Base-by-base conservation (phyloP, 2,113 vertebrate genomes). In the Rhabdornis inornatus region DNA sequence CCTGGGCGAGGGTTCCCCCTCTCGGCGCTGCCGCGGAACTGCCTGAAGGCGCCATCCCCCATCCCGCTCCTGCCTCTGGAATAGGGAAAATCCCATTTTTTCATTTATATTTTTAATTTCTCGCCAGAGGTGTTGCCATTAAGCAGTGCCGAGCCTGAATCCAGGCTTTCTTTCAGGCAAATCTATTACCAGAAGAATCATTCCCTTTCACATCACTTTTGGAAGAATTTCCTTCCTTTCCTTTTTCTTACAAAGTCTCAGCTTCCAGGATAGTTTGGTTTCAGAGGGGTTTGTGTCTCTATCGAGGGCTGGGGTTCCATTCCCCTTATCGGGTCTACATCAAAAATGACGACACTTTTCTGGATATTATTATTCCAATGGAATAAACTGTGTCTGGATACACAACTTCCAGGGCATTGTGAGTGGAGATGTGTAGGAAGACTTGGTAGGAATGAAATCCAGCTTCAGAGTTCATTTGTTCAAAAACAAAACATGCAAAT, bases 1-100 rank as follows among this genome's bases (percentile, higher is more conserved):
- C 52, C 92, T 97, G 98, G 97, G 95, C 95, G 64, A 95, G 98
- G 97, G 98, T 97, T 98, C 98, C 99, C 99, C 98, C 99, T 99
- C 68, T 98, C 85, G 98, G 96, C 94, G 39, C 82, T 25, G 66
- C 25, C 18, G 30, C 65, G 10, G 57, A 25, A 74, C 2, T 37
- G 75, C 27, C 57, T 63, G 0, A 8, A 39, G n/a, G 39, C 39
- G 65, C 40, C 2, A 7, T 22, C 17, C 22, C 64, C 28, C 27
- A 10, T n/a, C 15, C 69, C 14, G 1, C 24, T 60, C 39, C 78
- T 18, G 69, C 69, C 61, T n/a, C 61, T 4, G 39, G 10, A 60
- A 35, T 0, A 6, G 45, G 30, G 45, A 75, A 49, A 37, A 21
- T 7, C 53, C 40, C 3, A 0, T 2, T 6, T 16, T 44, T 37